A percentile compares a stretch with the other conserved stretches of the same genome.
phyloP scores from a whole-genome alignment of 2,113 vertebrate species.

The Pimephales promelas region DNA sequence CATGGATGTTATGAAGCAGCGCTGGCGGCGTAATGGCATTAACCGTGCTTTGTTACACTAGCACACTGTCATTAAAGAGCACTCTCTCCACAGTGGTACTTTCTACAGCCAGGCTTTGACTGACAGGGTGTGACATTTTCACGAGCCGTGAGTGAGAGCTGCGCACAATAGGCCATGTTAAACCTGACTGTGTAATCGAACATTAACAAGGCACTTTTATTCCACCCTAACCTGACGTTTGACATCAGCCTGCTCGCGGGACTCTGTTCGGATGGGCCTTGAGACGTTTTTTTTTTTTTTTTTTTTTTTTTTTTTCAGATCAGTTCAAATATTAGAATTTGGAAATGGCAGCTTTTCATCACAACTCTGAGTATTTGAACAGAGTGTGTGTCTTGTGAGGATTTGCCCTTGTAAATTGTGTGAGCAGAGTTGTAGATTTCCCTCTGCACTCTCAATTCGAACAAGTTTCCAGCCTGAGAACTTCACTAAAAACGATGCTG shows the following conservation, averaged over 20 bases:
- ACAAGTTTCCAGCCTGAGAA: constrained; percentile 27
- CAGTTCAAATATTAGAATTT: constrained; percentile 14
- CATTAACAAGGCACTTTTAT: constrained; percentile 32
- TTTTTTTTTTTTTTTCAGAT: too few species aligned
- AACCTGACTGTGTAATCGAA: constrained; percentile 12
- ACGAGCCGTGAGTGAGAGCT: constrained; percentile 23
- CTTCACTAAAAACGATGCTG: background rate
- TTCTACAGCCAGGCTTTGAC: background rate
- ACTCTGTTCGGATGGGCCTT: background rate
- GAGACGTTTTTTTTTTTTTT: too few species aligned
- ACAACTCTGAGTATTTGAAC: constrained; percentile 1
- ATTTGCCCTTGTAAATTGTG: constrained; percentile 21
- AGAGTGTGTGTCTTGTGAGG: background rate
- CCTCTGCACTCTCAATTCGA: constrained; percentile 7
- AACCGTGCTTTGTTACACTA: constrained; percentile 45
- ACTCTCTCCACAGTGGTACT: constrained; percentile 24
- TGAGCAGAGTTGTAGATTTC: background rate
- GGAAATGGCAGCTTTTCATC: background rate
- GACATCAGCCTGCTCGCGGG: background rate
- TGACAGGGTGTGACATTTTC: constrained; percentile 50
- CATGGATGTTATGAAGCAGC: background rate
- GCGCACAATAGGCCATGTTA: constrained; percentile 26
- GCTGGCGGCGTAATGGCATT: constrained; percentile 48
- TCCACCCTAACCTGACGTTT: constrained; percentile 14
- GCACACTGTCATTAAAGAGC: constrained; percentile 43